These are phyloP conservation scores for Miichthys miiuy DNA, from an alignment of 2,797 vertebrate genomes.

Conservation along the genomic window DNA sequence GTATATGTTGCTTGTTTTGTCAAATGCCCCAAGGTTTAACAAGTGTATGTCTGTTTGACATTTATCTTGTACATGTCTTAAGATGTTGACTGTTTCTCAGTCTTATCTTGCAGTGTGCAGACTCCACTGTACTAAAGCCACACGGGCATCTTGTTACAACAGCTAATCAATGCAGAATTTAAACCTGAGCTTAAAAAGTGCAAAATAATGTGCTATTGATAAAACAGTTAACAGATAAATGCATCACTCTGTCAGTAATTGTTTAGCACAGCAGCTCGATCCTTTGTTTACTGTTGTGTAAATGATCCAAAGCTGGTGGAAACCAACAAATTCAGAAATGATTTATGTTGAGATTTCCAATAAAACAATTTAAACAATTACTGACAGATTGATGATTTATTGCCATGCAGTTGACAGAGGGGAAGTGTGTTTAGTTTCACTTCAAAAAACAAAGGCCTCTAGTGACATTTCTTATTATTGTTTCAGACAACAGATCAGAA, in stretches of 20 bases:
- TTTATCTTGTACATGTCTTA: too few relatives aligned
- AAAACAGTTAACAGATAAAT: background rate
- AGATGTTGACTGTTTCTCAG: too few relatives aligned
- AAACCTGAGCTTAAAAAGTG: background rate
- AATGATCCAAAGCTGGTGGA: background rate
- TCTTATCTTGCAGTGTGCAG: background rate
- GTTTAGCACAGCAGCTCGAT: background rate
- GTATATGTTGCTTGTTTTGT: background rate
- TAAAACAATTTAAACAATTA: too few relatives aligned
- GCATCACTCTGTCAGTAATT: background rate
- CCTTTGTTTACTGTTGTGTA: background rate
- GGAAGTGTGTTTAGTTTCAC: too few relatives aligned
- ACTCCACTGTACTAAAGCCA: background rate
- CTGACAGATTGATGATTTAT: background rate
- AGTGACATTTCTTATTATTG: too few relatives aligned
- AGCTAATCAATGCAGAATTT: background rate
- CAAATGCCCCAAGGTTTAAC: too few relatives aligned
- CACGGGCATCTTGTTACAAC: background rate
- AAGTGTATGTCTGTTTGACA: too few relatives aligned
- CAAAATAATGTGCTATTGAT: slow-evolving; percentile 3
- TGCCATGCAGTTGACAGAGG: background rate
- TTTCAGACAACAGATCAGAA: background rate
- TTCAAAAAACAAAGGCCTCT: background rate
- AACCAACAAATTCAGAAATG: background rate
- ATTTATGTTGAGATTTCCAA: background rate